Evolutionary conservation across 2,797 vertebrate genomes (phyloP).

Genomic region (Phrynocephalus vlangalii): DNA sequence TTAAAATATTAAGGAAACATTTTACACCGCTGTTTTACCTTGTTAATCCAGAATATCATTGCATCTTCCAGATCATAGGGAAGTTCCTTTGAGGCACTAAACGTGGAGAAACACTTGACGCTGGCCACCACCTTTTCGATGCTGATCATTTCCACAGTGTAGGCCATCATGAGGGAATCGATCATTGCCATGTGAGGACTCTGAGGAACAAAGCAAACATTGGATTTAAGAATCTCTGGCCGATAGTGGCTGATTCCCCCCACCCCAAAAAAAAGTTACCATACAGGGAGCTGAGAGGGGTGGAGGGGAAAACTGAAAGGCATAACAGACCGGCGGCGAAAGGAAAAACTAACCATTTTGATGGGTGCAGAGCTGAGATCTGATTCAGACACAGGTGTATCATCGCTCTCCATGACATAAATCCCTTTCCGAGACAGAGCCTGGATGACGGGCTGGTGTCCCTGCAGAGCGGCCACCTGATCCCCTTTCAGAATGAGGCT

Average conservation of each 20-base stretch:
- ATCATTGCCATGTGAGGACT: constrained; percentile 98
- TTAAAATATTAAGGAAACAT: not conserved
- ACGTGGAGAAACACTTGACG: constrained; percentile 96
- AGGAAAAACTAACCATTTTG: constrained; percentile 90
- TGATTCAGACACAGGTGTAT: constrained; percentile 88
- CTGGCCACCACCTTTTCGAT: constrained; percentile 97
- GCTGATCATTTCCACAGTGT: constrained; percentile 99
- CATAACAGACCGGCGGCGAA: not conserved
- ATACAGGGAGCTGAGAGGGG: not conserved
- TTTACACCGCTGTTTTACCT: constrained; percentile 78
- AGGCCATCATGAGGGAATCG: constrained; percentile 98
- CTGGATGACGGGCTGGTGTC: constrained; percentile 94
- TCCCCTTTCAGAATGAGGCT: constrained; percentile 95
- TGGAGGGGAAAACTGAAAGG: not conserved
- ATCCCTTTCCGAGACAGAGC: constrained; percentile 95
- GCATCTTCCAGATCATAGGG: constrained; percentile 98
- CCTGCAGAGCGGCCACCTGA: constrained; percentile 91
- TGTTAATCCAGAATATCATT: constrained; percentile 99
- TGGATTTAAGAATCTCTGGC: not conserved
- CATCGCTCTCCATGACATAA: constrained; percentile 96
- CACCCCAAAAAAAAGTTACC: no score
- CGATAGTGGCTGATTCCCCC: not conserved
- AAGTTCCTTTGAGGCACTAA: constrained; percentile 97
- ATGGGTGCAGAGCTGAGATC: constrained; percentile 91
- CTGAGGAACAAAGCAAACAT: constrained; percentile 69